Conservation (phyloP, 2,113 vertebrate species). For the Zootoca vivipara region DNA sequence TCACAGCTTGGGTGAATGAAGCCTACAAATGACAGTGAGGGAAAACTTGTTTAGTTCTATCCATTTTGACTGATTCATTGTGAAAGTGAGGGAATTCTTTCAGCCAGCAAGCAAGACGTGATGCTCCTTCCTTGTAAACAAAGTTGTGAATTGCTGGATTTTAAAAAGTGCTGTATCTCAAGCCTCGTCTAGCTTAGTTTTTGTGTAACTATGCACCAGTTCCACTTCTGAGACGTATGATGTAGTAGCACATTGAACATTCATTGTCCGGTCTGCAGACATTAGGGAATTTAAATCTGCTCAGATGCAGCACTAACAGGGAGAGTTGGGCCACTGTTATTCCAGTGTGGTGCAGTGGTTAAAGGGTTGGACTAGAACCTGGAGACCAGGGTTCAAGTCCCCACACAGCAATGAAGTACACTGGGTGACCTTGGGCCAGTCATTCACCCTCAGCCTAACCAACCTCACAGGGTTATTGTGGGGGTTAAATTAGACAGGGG, state of each 20-base stretch:
- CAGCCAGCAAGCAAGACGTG: background rate
- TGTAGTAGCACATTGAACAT: background rate
- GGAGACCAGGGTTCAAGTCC: too few relatives aligned
- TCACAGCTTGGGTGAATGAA: background rate
- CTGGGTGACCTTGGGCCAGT: too few relatives aligned
- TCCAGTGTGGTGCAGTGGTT: too few relatives aligned
- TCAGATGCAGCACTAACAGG: background rate
- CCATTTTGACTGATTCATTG: background rate
- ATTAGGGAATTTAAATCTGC: constrained; percentile 8
- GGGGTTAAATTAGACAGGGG: too few relatives aligned
- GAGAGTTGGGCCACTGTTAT: background rate
- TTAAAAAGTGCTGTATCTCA: background rate
- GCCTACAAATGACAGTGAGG: background rate
- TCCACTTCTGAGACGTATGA: background rate
- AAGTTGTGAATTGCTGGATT: background rate
- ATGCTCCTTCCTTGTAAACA: background rate
- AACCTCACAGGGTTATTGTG: too few relatives aligned
- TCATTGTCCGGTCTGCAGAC: background rate
- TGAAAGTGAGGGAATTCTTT: background rate
- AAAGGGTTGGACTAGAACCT: too few relatives aligned
- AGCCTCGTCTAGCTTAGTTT: background rate
- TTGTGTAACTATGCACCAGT: background rate
- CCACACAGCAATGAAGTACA: too few relatives aligned
- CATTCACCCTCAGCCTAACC: too few relatives aligned
- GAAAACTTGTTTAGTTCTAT: background rate